These are phyloP conservation scores for Silurus glanis DNA, from an alignment of 2,113 vertebrate genomes.

Conservation along the genomic window DNA sequence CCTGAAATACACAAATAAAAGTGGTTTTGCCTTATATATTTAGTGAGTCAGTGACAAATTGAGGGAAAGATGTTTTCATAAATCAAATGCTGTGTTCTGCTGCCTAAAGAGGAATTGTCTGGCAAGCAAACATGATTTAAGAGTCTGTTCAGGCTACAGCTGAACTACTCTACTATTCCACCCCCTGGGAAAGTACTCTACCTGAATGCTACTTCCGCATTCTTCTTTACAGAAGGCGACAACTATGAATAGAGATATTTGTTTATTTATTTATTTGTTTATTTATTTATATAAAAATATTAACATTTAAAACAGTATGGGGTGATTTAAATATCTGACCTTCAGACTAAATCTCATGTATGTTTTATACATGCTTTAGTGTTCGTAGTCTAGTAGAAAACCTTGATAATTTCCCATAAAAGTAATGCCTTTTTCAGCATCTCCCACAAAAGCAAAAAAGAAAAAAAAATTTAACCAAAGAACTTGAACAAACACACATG, in stretches of 20 bases:
- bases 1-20: slow-evolving; percentile 64
- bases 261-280: background rate
- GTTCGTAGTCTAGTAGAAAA: background rate
- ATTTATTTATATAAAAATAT: background rate
- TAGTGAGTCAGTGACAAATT: slow-evolving; percentile 71
- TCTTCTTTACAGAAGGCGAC: slow-evolving; percentile 32
- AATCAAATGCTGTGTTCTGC: slow-evolving; percentile 66
- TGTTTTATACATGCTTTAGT: background rate
- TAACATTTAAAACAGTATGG: background rate
- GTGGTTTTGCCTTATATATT: slow-evolving; percentile 74
- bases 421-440: background rate
- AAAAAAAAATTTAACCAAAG: background rate
- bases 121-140: slow-evolving; percentile 71
- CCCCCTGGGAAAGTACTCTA: slow-evolving; percentile 44
- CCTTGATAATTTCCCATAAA: slow-evolving; percentile 29
- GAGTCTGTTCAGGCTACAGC: slow-evolving; percentile 57
- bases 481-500: slow-evolving; percentile 45
- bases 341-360: background rate
- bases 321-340: background rate
- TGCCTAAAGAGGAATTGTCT: slow-evolving; percentile 64
- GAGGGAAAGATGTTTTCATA: slow-evolving; percentile 69
- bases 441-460: background rate
- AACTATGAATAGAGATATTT: background rate
- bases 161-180: slow-evolving; percentile 42
- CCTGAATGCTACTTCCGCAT: slow-evolving; percentile 37